phyloP scores from a whole-genome alignment of 2,113 vertebrate genomes.

The Chamaetylas fuelleborni region DNA sequence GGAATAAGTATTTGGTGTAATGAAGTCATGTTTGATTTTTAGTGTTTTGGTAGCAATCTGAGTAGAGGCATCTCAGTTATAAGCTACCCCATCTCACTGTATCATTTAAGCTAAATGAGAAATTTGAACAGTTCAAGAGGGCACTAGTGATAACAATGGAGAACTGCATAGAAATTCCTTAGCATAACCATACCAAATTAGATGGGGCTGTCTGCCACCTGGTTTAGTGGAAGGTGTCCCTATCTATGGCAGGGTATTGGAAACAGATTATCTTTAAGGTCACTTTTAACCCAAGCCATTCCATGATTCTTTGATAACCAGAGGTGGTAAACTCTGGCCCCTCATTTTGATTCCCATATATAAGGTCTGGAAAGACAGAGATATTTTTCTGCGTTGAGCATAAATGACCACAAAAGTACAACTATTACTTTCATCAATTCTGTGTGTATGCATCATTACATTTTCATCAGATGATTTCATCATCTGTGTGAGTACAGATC shows the following conservation, averaged over 20 bases:
- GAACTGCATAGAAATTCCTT: background rate
- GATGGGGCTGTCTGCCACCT: background rate
- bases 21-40: background rate
- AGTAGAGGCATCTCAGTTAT: background rate
- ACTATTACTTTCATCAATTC: background rate
- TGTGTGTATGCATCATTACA: no score
- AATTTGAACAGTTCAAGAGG: background rate
- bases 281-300: fast-evolving
- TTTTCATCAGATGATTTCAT: background rate
- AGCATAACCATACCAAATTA: background rate
- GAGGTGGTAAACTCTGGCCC: background rate
- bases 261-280: background rate
- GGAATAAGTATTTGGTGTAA: background rate
- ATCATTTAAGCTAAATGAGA: background rate
- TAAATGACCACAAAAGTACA: background rate
- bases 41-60: background rate
- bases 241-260: no score
- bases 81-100: background rate
- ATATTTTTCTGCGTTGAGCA: background rate
- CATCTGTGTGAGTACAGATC: background rate
- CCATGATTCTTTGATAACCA: background rate
- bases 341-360: background rate
- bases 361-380: background rate
- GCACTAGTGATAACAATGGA: background rate
- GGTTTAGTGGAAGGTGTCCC: background rate